These are phyloP conservation scores for Plagiodera versicolora DNA, from an alignment of 2,888 invertebrate genomes.

Conservation along the genomic window DNA sequence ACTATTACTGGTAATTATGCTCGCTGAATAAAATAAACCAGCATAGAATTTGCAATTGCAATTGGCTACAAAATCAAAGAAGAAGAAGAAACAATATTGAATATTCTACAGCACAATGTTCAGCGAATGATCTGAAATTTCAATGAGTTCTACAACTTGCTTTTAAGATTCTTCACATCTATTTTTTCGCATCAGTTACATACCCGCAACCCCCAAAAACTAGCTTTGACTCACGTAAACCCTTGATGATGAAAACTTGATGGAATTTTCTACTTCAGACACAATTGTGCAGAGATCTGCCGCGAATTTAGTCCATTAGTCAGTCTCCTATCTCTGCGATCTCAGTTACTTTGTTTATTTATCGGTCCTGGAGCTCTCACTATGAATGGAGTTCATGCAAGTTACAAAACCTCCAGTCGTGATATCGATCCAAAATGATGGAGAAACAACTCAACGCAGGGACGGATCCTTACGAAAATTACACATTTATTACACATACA, in stretches of 20 bases:
- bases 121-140: too few relatives aligned
- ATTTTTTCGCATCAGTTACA: too few relatives aligned
- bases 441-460: neutral
- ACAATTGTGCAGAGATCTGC: neutral
- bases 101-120: too few relatives aligned
- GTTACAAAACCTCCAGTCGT: neutral
- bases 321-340: neutral
- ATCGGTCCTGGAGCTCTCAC: neutral
- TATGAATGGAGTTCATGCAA: neutral
- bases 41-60: too few relatives aligned
- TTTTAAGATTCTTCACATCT: too few relatives aligned
- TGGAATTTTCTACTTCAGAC: neutral
- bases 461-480: neutral
- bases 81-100: too few relatives aligned
- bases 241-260: too few relatives aligned
- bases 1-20: neutral
- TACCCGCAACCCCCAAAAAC: too few relatives aligned
- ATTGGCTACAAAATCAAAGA: too few relatives aligned
- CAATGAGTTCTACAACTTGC: too few relatives aligned
- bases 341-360: neutral
- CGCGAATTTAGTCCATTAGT: neutral
- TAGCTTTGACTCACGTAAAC: too few relatives aligned
- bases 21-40: neutral
- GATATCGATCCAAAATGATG: slow-evolving; percentile 10
- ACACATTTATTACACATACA: neutral